Evolutionary conservation across 2,797 vertebrate genomes (phyloP).

Genomic region (Esox lucius): DNA sequence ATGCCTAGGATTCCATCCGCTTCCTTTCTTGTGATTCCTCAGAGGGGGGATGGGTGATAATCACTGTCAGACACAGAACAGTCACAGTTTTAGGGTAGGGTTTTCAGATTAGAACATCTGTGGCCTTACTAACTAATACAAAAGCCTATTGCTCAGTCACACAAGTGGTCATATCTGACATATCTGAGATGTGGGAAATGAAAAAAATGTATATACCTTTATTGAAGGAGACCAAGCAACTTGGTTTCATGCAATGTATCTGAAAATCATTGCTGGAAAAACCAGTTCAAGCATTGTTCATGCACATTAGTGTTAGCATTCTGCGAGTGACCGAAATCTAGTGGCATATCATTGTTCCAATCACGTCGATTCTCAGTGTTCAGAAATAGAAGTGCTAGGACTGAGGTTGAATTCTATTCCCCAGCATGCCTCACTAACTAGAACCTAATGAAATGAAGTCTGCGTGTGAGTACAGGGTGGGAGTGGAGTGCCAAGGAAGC

Average conservation of each 20-base stretch:
- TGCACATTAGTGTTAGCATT: not conserved
- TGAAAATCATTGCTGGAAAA: not conserved
- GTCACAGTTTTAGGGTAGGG: constrained; percentile 48
- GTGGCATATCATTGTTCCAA: not conserved
- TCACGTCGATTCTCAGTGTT: not conserved
- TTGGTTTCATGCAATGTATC: not conserved
- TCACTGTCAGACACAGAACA: constrained; percentile 50
- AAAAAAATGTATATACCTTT: constrained; percentile 19
- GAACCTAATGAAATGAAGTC: not conserved
- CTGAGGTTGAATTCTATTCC: not conserved
- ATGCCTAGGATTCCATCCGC: constrained; percentile 74
- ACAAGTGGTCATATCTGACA: constrained; percentile 35
- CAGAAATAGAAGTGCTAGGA: not conserved
- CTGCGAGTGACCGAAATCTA: not conserved
- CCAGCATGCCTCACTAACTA: not conserved
- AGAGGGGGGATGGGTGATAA: constrained; percentile 45
- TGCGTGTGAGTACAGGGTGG: not conserved
- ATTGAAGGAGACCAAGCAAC: constrained; percentile 3
- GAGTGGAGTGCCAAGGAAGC: not conserved
- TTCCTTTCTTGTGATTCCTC: constrained; percentile 69
- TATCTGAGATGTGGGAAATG: constrained; percentile 21
- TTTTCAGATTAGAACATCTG: constrained; percentile 58
- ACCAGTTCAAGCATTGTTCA: not conserved
- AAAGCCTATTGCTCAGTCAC: constrained; percentile 46
- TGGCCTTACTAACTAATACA: constrained; percentile 57